These are phyloP conservation scores for Bellardia bayeri DNA, from an alignment of 2,888 invertebrate genomes.

Conservation along the genomic window DNA sequence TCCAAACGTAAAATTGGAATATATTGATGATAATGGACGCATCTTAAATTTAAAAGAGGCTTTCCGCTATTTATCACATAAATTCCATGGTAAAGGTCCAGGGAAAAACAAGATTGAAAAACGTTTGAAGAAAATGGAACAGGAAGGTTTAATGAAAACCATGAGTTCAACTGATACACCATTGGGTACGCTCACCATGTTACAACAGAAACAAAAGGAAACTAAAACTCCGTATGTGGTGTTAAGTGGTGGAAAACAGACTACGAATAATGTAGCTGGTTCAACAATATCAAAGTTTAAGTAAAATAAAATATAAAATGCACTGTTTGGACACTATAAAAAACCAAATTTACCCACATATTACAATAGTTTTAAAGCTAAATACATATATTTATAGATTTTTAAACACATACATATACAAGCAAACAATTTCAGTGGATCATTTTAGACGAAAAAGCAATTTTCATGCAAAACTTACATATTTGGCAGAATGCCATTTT, in stretches of 20 bases:
- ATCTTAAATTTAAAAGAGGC: constrained; percentile 97
- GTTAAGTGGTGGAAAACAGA: constrained; percentile 94
- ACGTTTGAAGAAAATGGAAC: constrained; percentile 95
- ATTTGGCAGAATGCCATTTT: too few species aligned
- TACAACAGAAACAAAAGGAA: constrained; percentile 98
- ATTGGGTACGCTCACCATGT: constrained; percentile 95
- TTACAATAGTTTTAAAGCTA: constrained; percentile 54
- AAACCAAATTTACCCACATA: constrained; percentile 41
- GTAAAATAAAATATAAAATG: constrained; percentile 27
- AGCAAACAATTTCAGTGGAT: constrained; percentile 26
- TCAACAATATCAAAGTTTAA: constrained; percentile 66
- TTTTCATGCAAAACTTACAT: too few species aligned
- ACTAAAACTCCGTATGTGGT: constrained; percentile 96
- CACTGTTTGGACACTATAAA: constrained; percentile 58
- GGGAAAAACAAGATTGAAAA: constrained; percentile 99
- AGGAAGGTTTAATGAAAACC: constrained; percentile 97
- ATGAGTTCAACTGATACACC: constrained; percentile 99
- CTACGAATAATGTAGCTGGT: constrained; percentile 76
- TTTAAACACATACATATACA: constrained; percentile 31
- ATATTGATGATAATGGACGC: constrained; percentile 98
- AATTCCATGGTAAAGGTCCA: constrained; percentile 99
- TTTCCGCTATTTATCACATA: constrained; percentile 97
- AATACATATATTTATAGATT: constrained; percentile 30
- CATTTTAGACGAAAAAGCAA: too few species aligned
- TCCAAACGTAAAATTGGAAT: constrained; percentile 97